Conservation (phyloP, 2,797 vertebrate species). For the Gymnothorax javanicus region DNA sequence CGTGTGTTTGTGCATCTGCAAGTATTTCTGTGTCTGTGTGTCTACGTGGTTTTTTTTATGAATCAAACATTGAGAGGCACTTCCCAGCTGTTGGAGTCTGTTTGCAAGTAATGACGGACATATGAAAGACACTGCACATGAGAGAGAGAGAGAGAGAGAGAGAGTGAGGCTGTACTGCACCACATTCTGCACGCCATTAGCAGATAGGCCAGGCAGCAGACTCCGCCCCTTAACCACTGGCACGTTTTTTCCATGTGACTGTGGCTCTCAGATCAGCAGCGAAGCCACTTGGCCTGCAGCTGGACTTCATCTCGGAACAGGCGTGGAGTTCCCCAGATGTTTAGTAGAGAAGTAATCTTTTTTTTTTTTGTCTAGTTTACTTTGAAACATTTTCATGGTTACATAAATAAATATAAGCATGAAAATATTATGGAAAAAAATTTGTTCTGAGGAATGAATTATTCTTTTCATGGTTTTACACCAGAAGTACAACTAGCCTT, state of each 20-base stretch:
- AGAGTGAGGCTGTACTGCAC: background rate
- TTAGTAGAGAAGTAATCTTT: background rate
- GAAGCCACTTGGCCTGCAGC: conserved; percentile 11
- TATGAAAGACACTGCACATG: conserved; percentile 42
- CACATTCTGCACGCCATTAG: background rate
- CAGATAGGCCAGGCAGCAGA: conserved; percentile 15
- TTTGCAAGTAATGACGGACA: conserved; percentile 51
- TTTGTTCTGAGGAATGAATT: background rate
- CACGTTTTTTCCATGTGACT: conserved; percentile 40
- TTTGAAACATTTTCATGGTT: background rate
- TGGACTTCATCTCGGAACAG: background rate
- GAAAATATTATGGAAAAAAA: background rate
- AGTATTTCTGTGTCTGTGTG: conserved; percentile 27
- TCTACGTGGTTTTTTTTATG: conserved; percentile 45
- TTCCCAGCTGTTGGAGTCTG: conserved; percentile 66
- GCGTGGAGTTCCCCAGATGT: background rate
- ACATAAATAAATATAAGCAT: conserved; percentile 6
- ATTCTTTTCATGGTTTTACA: background rate
- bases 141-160: conserved; percentile 20
- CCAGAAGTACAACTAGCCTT: background rate
- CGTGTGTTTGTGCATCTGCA: background rate
- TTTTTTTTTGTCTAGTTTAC: background rate
- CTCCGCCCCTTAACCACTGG: conserved; percentile 29
- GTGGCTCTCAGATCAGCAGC: background rate
- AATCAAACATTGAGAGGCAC: conserved; percentile 45